These are phyloP conservation scores for Exocentrus adspersus DNA, from an alignment of 2,888 invertebrate species.

Conservation along the genomic window DNA sequence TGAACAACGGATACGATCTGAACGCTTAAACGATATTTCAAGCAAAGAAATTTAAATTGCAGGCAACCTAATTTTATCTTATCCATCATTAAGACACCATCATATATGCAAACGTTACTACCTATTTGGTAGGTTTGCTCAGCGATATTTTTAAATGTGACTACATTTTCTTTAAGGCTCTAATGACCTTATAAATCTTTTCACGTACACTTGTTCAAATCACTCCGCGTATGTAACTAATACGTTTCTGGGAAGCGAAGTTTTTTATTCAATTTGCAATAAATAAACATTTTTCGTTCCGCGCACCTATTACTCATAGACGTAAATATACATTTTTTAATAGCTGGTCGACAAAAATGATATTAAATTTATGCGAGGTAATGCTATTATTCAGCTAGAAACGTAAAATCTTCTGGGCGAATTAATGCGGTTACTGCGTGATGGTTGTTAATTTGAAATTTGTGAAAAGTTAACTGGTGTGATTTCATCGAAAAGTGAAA, in stretches of 20 bases:
- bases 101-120: neutral
- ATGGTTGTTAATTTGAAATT: too few species aligned
- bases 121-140: neutral
- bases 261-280: slow-evolving; percentile 10
- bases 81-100: neutral
- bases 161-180: neutral
- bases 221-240: slow-evolving; percentile 11
- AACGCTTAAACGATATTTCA: neutral
- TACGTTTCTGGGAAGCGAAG: slow-evolving; percentile 5
- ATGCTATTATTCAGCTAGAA: too few species aligned
- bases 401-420: too few species aligned
- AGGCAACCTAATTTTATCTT: neutral
- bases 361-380: neutral
- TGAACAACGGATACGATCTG: too few species aligned
- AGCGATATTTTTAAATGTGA: slow-evolving; percentile 16
- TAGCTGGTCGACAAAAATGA: neutral
- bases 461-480: too few species aligned
- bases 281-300: slow-evolving; percentile 7
- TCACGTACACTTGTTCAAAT: slow-evolving; percentile 11
- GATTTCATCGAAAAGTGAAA: too few species aligned
- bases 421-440: too few species aligned
- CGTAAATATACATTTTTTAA: neutral
- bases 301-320: slow-evolving; percentile 9
- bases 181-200: slow-evolving; percentile 13
- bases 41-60: too few species aligned